Conservation (phyloP, 2,888 invertebrate species). For the Lysandra coridon region DNA sequence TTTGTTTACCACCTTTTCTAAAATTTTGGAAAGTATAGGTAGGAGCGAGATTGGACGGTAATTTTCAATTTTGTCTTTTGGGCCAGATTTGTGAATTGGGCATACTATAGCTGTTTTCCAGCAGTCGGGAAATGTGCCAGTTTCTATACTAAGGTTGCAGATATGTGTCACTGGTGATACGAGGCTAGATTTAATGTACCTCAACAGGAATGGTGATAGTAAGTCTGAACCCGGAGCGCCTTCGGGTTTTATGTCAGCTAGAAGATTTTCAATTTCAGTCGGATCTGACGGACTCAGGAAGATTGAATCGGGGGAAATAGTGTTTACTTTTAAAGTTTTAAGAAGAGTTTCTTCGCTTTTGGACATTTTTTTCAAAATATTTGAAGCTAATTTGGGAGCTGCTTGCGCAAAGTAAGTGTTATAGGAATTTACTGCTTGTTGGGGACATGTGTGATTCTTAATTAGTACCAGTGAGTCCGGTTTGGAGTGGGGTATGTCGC, state of each 20-base stretch:
- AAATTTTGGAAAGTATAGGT: background rate
- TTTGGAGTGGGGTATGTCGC: background rate
- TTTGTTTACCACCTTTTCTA: conserved; percentile 6
- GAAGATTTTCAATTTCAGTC: background rate
- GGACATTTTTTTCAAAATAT: background rate
- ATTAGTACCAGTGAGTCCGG: background rate
- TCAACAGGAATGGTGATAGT: background rate
- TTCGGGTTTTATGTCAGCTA: background rate
- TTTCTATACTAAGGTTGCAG: background rate
- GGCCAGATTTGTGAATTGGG: conserved; percentile 7
- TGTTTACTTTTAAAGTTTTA: background rate
- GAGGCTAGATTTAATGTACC: background rate
- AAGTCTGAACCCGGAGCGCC: background rate
- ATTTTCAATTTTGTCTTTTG: conserved; percentile 9
- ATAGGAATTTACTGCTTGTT: background rate
- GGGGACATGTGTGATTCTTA: background rate
- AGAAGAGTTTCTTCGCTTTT: background rate
- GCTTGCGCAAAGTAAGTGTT: background rate
- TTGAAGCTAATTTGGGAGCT: background rate
- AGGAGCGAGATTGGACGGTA: conserved; percentile 15
- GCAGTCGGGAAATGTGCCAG: background rate
- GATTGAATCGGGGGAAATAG: background rate
- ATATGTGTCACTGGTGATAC: background rate
- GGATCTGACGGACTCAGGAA: background rate
- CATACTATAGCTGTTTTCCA: background rate